Base-by-base conservation (phyloP, 1,140 invertebrate species). In the Drosophila simulans region DNA sequence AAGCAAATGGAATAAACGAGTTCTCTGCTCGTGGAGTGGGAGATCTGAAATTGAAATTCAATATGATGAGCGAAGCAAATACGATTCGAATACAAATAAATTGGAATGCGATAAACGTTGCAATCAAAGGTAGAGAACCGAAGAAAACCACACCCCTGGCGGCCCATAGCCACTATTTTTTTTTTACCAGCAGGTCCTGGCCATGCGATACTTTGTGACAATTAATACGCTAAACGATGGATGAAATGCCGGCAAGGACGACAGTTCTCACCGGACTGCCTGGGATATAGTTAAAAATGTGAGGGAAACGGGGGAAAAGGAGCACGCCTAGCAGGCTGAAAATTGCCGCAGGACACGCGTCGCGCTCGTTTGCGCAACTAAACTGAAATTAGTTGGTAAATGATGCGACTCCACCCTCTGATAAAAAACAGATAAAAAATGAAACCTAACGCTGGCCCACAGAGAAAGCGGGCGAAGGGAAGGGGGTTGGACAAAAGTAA, bases 351-450 rank as follows among this genome's bases (percentile, higher is more conserved):
- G 80, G 84, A 89, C 84, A 89, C 84, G 84, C 84, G 84, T 70
- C 80, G 80, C 51, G 80, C 49, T 88, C 83, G 83, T 86, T 86
- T 86, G 74, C 54, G 78, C 83, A 86, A 88, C 83, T 86, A 89
- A 89, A 80, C 84, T 89, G 84, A 89, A 89, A 89, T 89, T 89
- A 89, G 84, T 80, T 89, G 54, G 85, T 76, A 80, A 89, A 85
- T 77, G 76, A 83, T 82, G 57, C 54, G 48, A 54, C 45, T 63
- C 52, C 65, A 66, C 64, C 70, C 58, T 58, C 62, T 77, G 81
- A 82, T 83, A 84, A 86, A 76, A 76, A 80, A 64, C 78, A 75
- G 66, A 72, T 75, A 72, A 71, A 70, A 70, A 82, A 79, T 60
- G 63, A 79, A 84, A 84, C 66, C 68, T 48, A 84, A 72, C 65